Evolutionary conservation across 2,888 invertebrate genomes (phyloP), one percentile per base, ranked within the genome.

Genomic region (Cephus pulcher): DNA sequence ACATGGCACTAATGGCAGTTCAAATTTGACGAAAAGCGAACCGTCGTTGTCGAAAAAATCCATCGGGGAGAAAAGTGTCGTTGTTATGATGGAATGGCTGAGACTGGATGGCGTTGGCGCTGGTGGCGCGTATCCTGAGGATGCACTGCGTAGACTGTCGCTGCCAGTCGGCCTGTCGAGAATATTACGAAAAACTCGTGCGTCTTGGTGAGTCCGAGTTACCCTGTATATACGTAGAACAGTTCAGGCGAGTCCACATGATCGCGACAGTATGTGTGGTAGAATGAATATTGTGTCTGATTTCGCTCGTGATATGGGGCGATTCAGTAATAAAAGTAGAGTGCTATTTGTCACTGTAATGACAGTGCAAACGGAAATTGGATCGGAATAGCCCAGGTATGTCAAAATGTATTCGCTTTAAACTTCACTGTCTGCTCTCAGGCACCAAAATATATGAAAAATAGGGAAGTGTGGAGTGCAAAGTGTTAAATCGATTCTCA

Each of bases 71-170:
- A 71, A 71, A 33, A 33, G 71, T 32, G 32, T 32, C 71, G 71
- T 68, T 4, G 78, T 76, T 73, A 79, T 78, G 75, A 80, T 83
- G 82, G 80, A 82, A 69, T 82, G 81, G 83, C 76, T 81, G 23
- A 76, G 78, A 76, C 74, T 81, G 12, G 77, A 79, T 69, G 78
- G 79, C 33, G 76, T 56, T 23, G 78, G 79, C 69, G 74, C 75
- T 30, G 77, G 77, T 77, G 34, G 78, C 15, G 75, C 79, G 3
- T 75, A 79, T 30, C 83, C 83, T 33, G 83, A 83, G 75, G 80
- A 76, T 30, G 69, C 80, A 33, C n/a, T 83, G 1, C 82, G 83
- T n/a, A 79, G 81, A 32, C 35, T 83, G 30, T 83, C 83, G 12
- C 73, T 83, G 37, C 80, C 82, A 75, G 78, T 79, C 75, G 76